Evolutionary conservation across 2,888 invertebrate genomes (phyloP), one percentile per base, ranked within the genome.

Genomic region (Chloroclysta siterata): DNA sequence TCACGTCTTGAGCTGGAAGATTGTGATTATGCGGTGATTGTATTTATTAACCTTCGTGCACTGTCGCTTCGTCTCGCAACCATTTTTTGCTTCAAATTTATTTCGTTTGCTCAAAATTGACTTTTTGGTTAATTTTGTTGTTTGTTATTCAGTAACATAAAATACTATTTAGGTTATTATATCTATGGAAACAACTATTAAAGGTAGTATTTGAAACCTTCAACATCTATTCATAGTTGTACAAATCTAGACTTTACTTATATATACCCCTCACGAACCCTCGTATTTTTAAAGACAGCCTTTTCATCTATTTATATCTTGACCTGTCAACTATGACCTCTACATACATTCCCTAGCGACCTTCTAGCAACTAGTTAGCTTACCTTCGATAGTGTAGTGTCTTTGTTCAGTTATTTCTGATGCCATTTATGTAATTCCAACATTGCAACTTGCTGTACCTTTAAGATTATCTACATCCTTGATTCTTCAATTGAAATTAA

Each of bases 21-120:
- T 68, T 62, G 70, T 69, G 79, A 80, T 84, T 81, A 76, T 73
- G 63, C 66, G 70, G 74, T 73, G 81, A 84, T 84, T 81, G 80
- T 77, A 74, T 82, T 81, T 84, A 82, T 84, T 81, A 79, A 80
- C 82, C 83, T 83, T 85, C 77, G 75, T 72, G 73, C 72, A 65
- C 67, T 63, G 71, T 68, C 72, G 71, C 70, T 72, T 70, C 64
- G 70, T 68, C 69, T 66, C 58, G 46, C 65, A 57, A 53, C 39
- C 33, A 58, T 59, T 51, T 22, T 61, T 51, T 56, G 44, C 33
- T 60, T 64, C 14, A 47, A 52, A 39, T 22, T 44, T 33, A 10
- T 54, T 48, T 41, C n/a, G 33, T 15, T 47, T 17, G 17, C 47
- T 0, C 5, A 28, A 22, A 5, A 5, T 22, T 2, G 1, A 22